These are phyloP conservation scores for Agonopterix arenella DNA, from an alignment of 2,888 invertebrate species.

Conservation along the genomic window DNA sequence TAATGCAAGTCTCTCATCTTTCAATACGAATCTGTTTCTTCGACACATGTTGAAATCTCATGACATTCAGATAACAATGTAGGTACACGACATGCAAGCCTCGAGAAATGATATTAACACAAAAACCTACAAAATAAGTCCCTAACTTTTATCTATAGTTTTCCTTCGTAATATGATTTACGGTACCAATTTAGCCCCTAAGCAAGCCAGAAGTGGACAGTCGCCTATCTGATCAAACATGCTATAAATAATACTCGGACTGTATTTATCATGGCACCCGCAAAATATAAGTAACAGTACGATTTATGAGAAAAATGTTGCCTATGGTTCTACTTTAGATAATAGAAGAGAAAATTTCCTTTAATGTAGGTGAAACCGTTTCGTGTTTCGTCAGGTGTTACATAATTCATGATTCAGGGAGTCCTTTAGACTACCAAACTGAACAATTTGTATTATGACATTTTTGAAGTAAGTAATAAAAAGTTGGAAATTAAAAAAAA, in stretches of 20 bases:
- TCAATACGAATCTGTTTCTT: too few relatives aligned
- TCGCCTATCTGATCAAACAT: slow-evolving; percentile 63
- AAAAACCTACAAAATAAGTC: slow-evolving; percentile 32
- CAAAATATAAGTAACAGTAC: slow-evolving; percentile 52
- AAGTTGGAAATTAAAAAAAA: too few relatives aligned
- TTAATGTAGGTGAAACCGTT: too few relatives aligned
- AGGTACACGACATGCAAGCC: too few relatives aligned
- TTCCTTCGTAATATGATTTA: slow-evolving; percentile 53
- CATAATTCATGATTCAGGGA: too few relatives aligned
- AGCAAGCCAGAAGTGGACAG: slow-evolving; percentile 53
- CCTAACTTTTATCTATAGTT: slow-evolving; percentile 29
- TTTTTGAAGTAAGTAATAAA: too few relatives aligned
- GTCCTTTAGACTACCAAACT: too few relatives aligned
- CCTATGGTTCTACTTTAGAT: slow-evolving; percentile 9
- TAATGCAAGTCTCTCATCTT: too few relatives aligned
- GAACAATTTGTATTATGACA: too few relatives aligned
- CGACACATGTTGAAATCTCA: too few relatives aligned
- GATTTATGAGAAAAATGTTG: slow-evolving; percentile 45
- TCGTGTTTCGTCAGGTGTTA: too few relatives aligned
- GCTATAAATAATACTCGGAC: slow-evolving; percentile 66
- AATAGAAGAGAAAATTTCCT: background rate
- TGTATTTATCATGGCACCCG: slow-evolving; percentile 62
- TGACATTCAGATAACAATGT: too few relatives aligned
- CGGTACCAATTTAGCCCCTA: slow-evolving; percentile 55
- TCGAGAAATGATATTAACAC: slow-evolving; percentile 19